Conservation (phyloP, 2,113 vertebrate species). For the Colossoma macropomum region DNA sequence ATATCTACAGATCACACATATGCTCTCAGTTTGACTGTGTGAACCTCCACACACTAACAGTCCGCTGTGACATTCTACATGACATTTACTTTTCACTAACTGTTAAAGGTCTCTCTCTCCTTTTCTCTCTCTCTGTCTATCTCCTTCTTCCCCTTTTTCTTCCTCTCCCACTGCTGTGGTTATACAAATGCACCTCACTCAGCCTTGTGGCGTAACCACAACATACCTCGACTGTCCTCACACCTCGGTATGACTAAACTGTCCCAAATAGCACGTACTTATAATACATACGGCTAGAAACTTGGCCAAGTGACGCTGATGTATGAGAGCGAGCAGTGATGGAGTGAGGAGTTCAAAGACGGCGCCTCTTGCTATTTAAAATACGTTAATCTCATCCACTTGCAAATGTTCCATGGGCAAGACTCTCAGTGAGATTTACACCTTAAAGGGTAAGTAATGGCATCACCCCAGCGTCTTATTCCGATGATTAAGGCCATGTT, state of each 20-base stretch:
- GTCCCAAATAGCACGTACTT: not conserved
- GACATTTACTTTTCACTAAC: conserved; percentile 1
- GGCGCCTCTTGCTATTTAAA: too few species aligned
- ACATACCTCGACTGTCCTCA: not conserved
- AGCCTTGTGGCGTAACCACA: not conserved
- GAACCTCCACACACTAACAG: conserved; percentile 15
- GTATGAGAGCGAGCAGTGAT: too few species aligned
- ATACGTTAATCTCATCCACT: too few species aligned
- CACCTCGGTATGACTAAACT: conserved; percentile 15
- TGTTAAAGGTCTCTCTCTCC: not conserved
- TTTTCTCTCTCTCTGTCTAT: not conserved
- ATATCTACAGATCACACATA: not conserved
- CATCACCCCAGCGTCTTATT: too few species aligned
- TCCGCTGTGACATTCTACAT: conserved; percentile 1
- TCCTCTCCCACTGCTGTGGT: too few species aligned
- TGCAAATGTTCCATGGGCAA: too few species aligned
- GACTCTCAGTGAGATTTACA: too few species aligned
- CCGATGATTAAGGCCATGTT: too few species aligned
- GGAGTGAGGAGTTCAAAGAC: too few species aligned
- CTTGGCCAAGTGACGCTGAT: not conserved
- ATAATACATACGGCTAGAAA: not conserved
- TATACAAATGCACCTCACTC: not conserved
- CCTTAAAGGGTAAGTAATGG: too few species aligned
- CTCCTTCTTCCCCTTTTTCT: not conserved
- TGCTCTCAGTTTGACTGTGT: not conserved